Base-by-base conservation (phyloP, 2,113 vertebrate genomes). In the Cottus gobio region DNA sequence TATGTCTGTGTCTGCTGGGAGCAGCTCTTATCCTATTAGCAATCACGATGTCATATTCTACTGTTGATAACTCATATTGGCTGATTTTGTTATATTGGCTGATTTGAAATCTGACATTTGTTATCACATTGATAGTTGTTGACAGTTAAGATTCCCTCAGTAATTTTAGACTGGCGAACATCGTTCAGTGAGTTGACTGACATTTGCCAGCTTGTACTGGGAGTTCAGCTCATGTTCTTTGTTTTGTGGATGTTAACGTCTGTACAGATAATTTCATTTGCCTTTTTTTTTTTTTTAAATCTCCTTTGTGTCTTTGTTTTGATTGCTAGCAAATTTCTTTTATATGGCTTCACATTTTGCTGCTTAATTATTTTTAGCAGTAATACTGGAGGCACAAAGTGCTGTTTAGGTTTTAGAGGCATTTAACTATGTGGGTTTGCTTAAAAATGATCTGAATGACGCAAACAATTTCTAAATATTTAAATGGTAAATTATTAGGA, bases 1-100 rank as follows among this genome's bases (percentile, higher is more conserved):
- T 44, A 80, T 83, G 76, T 86, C 85, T 82, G 80, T 87, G 71
- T 85, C 71, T 77, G 73, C 68, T 50, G 66, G 78, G 74, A 75
- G 72, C 36, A 34, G 58, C 48, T 74, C 54, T 39, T 62, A 8
- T 50, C 56, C 67, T 5, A 1, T 36, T 68, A 50, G 26, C 34
- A 50, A 54, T 56, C 5, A 48, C 52, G 60, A 69, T 72, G 77
- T 79, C 80, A 85, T 60, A 60, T 15, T 18, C 11, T 39, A 30
- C 42, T 76, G 56, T 76, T 65, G 50, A 69, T 13, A 48, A 52
- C n/a, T 73, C 34, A 22, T 58, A 37, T 62, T 24, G 31, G 28
- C 46, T 54, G 5, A 0, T 16, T 52, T n/a, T 2, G 15, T 7
- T n/a, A 22, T 58, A 37, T 62, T 24, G 31, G 28, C 46, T 54